Conservation (phyloP, 2,888 invertebrate species). For the Yponomeuta sedellus region DNA sequence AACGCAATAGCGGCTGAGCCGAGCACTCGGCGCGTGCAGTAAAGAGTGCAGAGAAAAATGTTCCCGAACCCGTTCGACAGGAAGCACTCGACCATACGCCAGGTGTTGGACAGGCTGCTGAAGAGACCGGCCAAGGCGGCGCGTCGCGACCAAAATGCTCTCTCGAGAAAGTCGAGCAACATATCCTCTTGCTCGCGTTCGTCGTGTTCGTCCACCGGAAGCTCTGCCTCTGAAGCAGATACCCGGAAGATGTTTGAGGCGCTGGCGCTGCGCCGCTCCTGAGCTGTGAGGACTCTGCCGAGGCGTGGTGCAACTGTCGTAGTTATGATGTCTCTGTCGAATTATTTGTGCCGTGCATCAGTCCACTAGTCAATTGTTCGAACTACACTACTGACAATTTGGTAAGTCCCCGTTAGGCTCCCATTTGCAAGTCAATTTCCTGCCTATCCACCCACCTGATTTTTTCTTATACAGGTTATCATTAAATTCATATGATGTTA, state of each 20-base stretch:
- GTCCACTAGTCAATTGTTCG: slow-evolving; percentile 8
- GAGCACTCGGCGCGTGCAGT: background rate
- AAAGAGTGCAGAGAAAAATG: slow-evolving; percentile 50
- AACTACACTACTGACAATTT: slow-evolving; percentile 3
- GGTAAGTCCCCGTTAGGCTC: background rate
- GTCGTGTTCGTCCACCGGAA: slow-evolving; percentile 28
- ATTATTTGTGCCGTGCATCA: slow-evolving; percentile 5
- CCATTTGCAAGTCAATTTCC: background rate
- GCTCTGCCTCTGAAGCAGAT: background rate
- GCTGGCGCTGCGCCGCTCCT: slow-evolving; percentile 13
- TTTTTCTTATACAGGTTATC: too few relatives aligned
- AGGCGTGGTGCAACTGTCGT: slow-evolving; percentile 7
- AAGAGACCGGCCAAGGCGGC: slow-evolving; percentile 51
- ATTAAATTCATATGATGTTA: too few relatives aligned
- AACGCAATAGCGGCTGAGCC: slow-evolving; percentile 17
- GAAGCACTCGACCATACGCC: slow-evolving; percentile 82
- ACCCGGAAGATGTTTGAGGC: slow-evolving; percentile 16
- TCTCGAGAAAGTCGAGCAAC: slow-evolving; percentile 47
- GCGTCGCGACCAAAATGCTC: slow-evolving; percentile 31
- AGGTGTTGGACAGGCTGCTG: slow-evolving; percentile 78
- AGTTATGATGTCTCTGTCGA: background rate
- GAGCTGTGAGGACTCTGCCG: slow-evolving; percentile 3
- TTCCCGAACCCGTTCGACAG: slow-evolving; percentile 83
- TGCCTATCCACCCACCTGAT: too few relatives aligned
- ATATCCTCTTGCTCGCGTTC: slow-evolving; percentile 40